A percentile compares a stretch with the other conserved stretches of the same genome.
Conservation (phyloP, 35 echinoderm and acorn worm species). For the Lytechinus variegatus region DNA sequence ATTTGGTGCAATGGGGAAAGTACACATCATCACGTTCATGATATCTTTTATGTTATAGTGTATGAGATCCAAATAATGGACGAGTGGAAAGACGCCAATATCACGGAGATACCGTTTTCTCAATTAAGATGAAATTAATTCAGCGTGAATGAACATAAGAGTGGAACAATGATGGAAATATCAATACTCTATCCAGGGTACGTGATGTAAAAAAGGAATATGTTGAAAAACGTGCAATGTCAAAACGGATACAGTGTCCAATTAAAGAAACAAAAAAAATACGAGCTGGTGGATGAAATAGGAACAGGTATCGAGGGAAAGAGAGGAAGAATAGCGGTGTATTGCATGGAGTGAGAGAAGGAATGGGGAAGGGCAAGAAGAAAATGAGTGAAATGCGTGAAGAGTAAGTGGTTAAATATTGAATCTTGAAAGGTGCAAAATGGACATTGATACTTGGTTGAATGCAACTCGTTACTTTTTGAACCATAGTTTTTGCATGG, state of each 20-base stretch:
- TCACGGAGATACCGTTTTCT: neutral
- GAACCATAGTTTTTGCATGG: too few species aligned
- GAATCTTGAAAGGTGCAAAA: too few species aligned
- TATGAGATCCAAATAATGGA: neutral
- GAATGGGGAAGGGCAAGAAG: neutral
- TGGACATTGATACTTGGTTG: too few species aligned
- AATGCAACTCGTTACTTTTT: too few species aligned
- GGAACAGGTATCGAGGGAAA: neutral
- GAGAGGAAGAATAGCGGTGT: neutral
- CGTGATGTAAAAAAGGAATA: neutral
- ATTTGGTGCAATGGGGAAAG: too few species aligned
- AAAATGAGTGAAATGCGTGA: neutral
- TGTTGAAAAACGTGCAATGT: too few species aligned
- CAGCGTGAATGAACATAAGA: neutral
- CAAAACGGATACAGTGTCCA: neutral
- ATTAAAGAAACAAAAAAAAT: neutral
- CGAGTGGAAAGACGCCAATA: neutral
- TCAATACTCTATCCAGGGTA: neutral
- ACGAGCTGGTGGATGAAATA: neutral
- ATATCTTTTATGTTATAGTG: neutral
- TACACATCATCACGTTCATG: too few species aligned
- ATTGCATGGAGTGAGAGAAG: neutral
- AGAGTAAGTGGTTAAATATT: too few species aligned
- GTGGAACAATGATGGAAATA: neutral
- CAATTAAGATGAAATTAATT: neutral